Base-by-base conservation (phyloP, 2,797 vertebrate species). In the Protonibea diacanthus region DNA sequence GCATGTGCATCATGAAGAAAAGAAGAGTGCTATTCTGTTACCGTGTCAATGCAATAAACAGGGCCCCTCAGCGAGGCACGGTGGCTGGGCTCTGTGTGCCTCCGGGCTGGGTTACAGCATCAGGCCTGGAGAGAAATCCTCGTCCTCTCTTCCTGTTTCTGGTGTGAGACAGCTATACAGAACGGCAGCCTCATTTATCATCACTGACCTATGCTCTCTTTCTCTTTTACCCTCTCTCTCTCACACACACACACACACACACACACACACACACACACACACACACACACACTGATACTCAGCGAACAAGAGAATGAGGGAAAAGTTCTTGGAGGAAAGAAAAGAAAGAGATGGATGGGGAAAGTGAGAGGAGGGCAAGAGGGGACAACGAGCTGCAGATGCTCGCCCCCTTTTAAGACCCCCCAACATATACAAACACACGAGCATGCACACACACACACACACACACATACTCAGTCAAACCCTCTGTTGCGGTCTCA, bases 171-270 rank as follows among this genome's bases (percentile, higher is more conserved):
- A 20, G 69, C 69, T 18, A 20, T 55, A 6, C 60, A 73, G 48
- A 81, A 5, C 5, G 12, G 42, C 23, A n/a, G 25, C 33, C 67
- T 88, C 85, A 84, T 92, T 91, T 71, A 89, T 93, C 89, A 92
- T 92, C 72, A 18, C 68, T 75, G 84, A 86, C 89, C 84, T 83
- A 8, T 71, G 48, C 48, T 68, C 20, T 45, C 12, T 17, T n/a
- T n/a, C 57, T 52, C 15, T 69, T 27, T 55, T 17, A 10, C 47
- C 12, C 33, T 33, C 29, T 15, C 59, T 15, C 11, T 33, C 42
- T 42, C 59, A 15, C 13, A 40, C 42, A 33, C 47, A 53, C 64
- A 18, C 14, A 40, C 42, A 47, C 75, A 67, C 53, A 61, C 70
- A 49, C 71, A 61, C 58, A 33, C 69, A 52, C 49, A n/a, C 62